A percentile compares a stretch with the other conserved stretches of the same genome.
phyloP scores from a whole-genome alignment of 1,140 invertebrate genomes.

The Pinna nobilis region DNA sequence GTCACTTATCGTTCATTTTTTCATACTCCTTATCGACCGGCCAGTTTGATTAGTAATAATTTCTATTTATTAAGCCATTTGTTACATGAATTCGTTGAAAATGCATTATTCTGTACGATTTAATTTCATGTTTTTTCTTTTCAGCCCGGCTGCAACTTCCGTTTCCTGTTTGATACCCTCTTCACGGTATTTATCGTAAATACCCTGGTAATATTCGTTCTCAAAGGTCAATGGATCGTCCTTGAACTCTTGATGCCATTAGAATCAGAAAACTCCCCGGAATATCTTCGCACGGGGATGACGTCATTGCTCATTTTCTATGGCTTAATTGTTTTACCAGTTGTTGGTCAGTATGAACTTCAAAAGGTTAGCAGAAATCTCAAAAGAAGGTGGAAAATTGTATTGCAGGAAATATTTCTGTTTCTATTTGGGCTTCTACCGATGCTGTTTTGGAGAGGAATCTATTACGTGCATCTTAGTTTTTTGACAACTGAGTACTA shows the following conservation, averaged over 20 bases:
- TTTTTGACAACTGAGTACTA: slow-evolving; percentile 8
- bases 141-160: slow-evolving; percentile 5
- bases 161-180: background rate
- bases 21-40: too few species aligned
- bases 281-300: background rate
- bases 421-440: background rate
- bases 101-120: too few species aligned
- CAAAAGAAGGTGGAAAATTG: background rate
- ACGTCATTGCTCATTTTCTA: slow-evolving; percentile 18
- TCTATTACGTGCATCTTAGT: slow-evolving; percentile 7
- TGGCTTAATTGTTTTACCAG: background rate
- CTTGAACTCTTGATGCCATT: slow-evolving; percentile 1
- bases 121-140: background rate
- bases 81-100: too few species aligned
- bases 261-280: background rate
- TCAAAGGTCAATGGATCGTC: slow-evolving; percentile 12
- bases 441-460: slow-evolving; percentile 9
- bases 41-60: too few species aligned
- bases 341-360: background rate
- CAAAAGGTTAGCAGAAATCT: slow-evolving; percentile 2
- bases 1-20: too few species aligned
- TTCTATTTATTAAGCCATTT: too few species aligned
- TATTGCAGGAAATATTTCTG: background rate
- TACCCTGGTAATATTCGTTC: slow-evolving; percentile 6
- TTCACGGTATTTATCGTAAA: slow-evolving; percentile 10